These are phyloP conservation scores for Gouania willdenowi DNA, from an alignment of 2,797 vertebrate genomes.

Conservation along the genomic window DNA sequence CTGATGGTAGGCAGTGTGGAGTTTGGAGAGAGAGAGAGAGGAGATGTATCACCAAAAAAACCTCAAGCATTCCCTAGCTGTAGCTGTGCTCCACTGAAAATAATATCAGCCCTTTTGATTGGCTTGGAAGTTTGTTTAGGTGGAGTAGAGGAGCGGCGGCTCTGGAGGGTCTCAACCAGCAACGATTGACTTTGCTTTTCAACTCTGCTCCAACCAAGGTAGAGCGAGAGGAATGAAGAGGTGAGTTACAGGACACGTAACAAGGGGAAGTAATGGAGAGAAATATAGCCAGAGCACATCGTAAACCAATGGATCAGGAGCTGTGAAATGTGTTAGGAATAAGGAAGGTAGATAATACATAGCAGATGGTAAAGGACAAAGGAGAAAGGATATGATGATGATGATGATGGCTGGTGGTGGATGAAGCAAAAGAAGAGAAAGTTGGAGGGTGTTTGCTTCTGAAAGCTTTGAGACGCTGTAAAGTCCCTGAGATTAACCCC, in stretches of 20 bases:
- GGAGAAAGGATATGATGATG: conserved; percentile 29
- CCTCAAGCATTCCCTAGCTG: conserved; percentile 55
- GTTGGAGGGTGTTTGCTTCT: conserved; percentile 40
- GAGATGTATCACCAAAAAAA: conserved; percentile 43
- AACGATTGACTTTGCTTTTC: conserved; percentile 56
- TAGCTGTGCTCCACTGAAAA: conserved; percentile 36
- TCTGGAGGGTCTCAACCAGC: conserved; percentile 47
- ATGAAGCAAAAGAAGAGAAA: conserved; percentile 41
- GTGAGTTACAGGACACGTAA: conserved; percentile 37
- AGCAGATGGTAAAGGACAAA: conserved; percentile 60
- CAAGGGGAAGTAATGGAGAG: conserved; percentile 31
- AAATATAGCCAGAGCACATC: conserved; percentile 23
- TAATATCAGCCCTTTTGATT: conserved; percentile 58
- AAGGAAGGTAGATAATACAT: conserved; percentile 38
- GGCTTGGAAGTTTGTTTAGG: conserved; percentile 68
- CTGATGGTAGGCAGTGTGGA: conserved; percentile 31
- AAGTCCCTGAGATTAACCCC: conserved; percentile 61
- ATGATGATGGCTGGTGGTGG: no score
- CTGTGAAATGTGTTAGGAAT: conserved; percentile 46
- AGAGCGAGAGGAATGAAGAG: conserved; percentile 35
- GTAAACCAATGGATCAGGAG: conserved; percentile 30
- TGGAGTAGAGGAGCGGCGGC: conserved; percentile 39
- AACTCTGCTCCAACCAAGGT: conserved; percentile 55
- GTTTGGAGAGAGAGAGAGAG: conserved; percentile 19
- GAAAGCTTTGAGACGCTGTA: conserved; percentile 63